phyloP scores from a whole-genome alignment of 2,113 vertebrate genomes.

The Ammodytes dubius region DNA sequence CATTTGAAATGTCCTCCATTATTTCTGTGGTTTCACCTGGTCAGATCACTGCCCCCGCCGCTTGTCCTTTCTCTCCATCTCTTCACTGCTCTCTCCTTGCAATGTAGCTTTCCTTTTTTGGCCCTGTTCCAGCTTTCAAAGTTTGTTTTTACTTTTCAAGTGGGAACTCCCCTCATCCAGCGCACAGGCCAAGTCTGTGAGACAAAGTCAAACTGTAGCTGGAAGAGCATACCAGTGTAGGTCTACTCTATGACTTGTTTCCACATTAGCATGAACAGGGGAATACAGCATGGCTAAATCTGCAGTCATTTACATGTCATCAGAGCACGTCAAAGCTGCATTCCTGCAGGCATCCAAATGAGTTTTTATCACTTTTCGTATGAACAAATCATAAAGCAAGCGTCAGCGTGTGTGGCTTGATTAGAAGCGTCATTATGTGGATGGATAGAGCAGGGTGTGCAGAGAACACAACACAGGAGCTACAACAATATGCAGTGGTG shows the following conservation, averaged over 20 bases:
- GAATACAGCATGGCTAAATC: slow-evolving; percentile 45
- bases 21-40: slow-evolving; percentile 52
- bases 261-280: slow-evolving; percentile 52
- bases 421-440: slow-evolving; percentile 37
- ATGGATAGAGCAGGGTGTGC: slow-evolving; percentile 27
- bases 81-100: slow-evolving; percentile 23
- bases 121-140: slow-evolving; percentile 39
- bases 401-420: slow-evolving; percentile 42
- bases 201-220: slow-evolving; percentile 29
- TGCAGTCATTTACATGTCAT: slow-evolving; percentile 51
- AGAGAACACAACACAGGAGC: slow-evolving; percentile 20
- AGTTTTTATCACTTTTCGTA: slow-evolving; percentile 54
- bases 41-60: slow-evolving; percentile 41
- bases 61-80: neutral
- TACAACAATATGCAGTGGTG: neutral
- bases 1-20: slow-evolving; percentile 22
- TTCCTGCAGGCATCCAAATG: slow-evolving; percentile 47
- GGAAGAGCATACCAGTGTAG: slow-evolving; percentile 17
- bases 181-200: slow-evolving; percentile 16
- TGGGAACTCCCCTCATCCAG: slow-evolving; percentile 50
- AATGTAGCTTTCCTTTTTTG: slow-evolving; percentile 52
- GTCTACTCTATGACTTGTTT: slow-evolving; percentile 49
- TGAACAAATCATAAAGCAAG: slow-evolving; percentile 58
- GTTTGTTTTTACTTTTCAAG: slow-evolving; percentile 65
- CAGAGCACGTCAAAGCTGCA: slow-evolving; percentile 39